These are phyloP conservation scores for Esox masquinongy DNA, from an alignment of 2,797 vertebrate species.

Conservation along the genomic window DNA sequence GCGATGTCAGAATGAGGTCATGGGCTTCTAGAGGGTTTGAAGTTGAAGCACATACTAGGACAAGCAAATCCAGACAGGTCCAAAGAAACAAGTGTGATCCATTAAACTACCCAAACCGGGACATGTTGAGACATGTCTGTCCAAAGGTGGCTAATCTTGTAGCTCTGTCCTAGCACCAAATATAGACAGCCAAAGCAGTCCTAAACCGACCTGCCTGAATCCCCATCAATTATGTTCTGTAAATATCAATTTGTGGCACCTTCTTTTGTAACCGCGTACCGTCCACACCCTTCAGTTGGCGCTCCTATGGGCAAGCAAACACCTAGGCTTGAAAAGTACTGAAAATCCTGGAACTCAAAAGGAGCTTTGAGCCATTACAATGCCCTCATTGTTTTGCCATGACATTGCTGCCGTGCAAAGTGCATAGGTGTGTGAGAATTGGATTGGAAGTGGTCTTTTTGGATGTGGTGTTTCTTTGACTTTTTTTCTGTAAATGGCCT, in stretches of 20 bases:
- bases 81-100: conserved; percentile 9
- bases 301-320: conserved; percentile 34
- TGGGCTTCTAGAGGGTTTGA: conserved; percentile 10
- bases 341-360: conserved; percentile 19
- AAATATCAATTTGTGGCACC: conserved; percentile 71
- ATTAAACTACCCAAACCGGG: conserved; percentile 32
- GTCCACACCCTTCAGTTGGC: conserved; percentile 59
- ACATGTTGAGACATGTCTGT: conserved; percentile 31
- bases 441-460: conserved; percentile 4
- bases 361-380: conserved; percentile 27
- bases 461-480: not conserved
- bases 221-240: conserved; percentile 56
- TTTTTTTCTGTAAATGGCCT: not conserved
- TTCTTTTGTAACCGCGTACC: conserved; percentile 16
- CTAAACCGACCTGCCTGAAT: conserved; percentile 34
- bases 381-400: conserved; percentile 31
- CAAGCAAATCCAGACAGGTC: not conserved
- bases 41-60: not conserved
- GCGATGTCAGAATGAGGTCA: conserved; percentile 19
- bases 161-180: conserved; percentile 50
- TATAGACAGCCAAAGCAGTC: conserved; percentile 53
- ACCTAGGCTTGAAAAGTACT: conserved; percentile 32
- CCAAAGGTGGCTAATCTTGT: conserved; percentile 39
- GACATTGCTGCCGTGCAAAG: conserved; percentile 21
- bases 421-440: not conserved